Base-by-base conservation (phyloP, 2,113 vertebrate species). In the Alces alces region DNA sequence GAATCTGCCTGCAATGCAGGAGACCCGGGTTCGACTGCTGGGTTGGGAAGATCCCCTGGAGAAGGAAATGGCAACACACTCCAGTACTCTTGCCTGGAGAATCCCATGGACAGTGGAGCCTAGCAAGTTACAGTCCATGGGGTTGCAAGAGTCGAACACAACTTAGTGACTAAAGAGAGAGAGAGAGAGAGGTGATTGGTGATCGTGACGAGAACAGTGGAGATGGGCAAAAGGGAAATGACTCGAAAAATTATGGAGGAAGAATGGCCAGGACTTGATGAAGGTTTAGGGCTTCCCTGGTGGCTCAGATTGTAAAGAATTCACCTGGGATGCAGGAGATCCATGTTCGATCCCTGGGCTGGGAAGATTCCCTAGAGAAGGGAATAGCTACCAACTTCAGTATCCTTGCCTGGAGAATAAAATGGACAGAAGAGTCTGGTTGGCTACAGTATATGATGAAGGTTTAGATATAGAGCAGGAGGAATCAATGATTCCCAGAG, bases 131-230 rank as follows among this genome's bases (percentile, higher is more conserved):
- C 66, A 39, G 66, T 39, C 36, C 10, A 39, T 39, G 66, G 66
- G 36, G 66, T 39, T 0, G 5, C 36, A 39, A 39, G 36, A 73
- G 66, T 36, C 0, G 10, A 10, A 23, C 19, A 12, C 5, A 1
- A 70, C 66, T 70, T 23, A 39, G 19, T 1, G 2, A 39, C n/a
- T 39, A 39, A 70, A 70, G 66, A 73, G 36, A 73, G n/a, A n/a
- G n/a, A 70, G n/a, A 70, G n/a, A 66, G 17, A 39, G 66, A 73
- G 21, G 19, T 70, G 27, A 52, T 6, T 33, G 43, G 45, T 45
- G 39, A n/a, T 43, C 3, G 0, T 33, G 23, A 12, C 7, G 45
- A 55, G 57, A 76, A 50, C 4, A 82, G 30, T 15, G 21, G 27
- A 28, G 28, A 30, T 33, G 12, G 57, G 60, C 12, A 57, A 45